These are phyloP conservation scores for Stegophylla sp. DNA, from an alignment of 2,888 invertebrate genomes.

Conservation along the genomic window DNA sequence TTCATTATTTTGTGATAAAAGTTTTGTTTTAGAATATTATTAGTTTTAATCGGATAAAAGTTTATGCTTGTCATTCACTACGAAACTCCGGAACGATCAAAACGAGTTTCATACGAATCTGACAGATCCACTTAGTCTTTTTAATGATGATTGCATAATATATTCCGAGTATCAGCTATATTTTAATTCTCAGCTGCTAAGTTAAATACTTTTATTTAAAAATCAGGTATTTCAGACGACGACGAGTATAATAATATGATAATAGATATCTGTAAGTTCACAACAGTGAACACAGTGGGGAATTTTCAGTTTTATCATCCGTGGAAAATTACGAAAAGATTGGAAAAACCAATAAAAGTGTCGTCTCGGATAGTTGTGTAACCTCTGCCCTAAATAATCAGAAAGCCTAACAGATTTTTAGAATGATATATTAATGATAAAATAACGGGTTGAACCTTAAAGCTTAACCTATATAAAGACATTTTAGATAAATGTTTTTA, in stretches of 20 bases:
- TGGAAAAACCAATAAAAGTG: background rate
- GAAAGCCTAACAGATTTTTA: too few species aligned
- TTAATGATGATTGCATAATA: background rate
- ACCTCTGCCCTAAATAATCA: too few species aligned
- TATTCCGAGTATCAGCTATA: background rate
- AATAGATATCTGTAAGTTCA: too few species aligned
- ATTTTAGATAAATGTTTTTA: too few species aligned
- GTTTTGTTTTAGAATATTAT: slow-evolving; percentile 5
- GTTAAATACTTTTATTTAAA: background rate
- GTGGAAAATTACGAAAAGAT: background rate
- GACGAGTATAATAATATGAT: background rate
- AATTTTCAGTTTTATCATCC: too few species aligned
- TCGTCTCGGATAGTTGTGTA: too few species aligned
- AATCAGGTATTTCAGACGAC: background rate
- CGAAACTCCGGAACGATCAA: background rate
- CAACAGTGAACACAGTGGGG: too few species aligned
- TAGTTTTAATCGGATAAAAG: slow-evolving; percentile 2
- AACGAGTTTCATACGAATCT: background rate
- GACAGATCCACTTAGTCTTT: background rate
- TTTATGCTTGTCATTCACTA: background rate
- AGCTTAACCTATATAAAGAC: too few species aligned
- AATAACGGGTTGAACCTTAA: too few species aligned
- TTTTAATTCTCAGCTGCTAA: too few species aligned
- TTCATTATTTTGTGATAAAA: background rate
- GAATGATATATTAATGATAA: too few species aligned